Percentiles rank a stretch among this genome's conserved stretches.
phyloP scores from a whole-genome alignment of 2,113 vertebrate species.

The Phodopus roborovskii region DNA sequence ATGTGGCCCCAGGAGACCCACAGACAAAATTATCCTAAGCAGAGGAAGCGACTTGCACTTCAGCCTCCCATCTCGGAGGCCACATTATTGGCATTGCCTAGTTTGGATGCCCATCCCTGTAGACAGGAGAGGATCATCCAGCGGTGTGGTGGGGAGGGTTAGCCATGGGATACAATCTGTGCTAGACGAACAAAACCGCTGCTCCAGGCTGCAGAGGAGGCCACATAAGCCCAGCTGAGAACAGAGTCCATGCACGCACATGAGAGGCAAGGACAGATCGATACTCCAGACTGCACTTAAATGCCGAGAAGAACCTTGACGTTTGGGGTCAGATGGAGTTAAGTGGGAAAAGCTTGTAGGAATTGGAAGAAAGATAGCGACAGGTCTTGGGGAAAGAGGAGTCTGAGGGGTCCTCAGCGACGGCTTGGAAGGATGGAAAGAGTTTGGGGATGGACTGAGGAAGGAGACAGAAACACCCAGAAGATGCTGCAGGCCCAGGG shows the following conservation, averaged over 20 bases:
- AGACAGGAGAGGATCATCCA: too few species aligned
- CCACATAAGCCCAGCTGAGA: background rate
- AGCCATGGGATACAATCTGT: background rate
- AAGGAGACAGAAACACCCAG: background rate
- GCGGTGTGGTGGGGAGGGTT: rapidly evolving
- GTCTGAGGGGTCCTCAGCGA: background rate
- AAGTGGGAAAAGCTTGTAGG: background rate
- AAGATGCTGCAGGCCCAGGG: background rate
- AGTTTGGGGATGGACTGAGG: background rate
- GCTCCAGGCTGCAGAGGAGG: background rate
- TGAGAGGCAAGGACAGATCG: background rate
- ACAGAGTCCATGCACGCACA: rapidly evolving
- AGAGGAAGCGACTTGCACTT: background rate
- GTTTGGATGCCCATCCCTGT: too few species aligned
- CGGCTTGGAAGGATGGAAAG: background rate
- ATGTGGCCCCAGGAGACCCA: background rate
- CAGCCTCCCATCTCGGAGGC: background rate
- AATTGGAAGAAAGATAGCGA: background rate
- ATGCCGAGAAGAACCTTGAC: background rate
- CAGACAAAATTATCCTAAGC: background rate
- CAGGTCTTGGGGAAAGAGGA: background rate
- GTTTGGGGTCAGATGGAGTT: background rate
- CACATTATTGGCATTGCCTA: background rate
- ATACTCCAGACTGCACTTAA: background rate
- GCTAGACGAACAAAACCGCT: background rate